phyloP scores from a whole-genome alignment of 2,113 vertebrate genomes.

The Psammodynastes pulverulentus region DNA sequence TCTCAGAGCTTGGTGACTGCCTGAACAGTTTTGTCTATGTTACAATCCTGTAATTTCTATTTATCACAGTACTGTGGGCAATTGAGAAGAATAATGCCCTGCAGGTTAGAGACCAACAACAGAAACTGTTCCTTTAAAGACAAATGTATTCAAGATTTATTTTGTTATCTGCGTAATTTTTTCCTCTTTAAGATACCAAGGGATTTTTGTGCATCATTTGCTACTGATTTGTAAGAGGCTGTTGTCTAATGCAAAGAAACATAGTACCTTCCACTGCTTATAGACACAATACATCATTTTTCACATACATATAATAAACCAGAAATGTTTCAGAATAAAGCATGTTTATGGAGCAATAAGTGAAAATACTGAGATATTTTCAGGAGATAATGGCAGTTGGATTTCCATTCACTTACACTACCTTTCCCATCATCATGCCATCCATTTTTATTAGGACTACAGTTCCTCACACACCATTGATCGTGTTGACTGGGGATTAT shows the following conservation, averaged over 20 bases:
- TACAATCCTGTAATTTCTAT: constrained; percentile 68
- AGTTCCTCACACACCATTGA: background rate
- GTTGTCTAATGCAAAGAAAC: constrained; percentile 59
- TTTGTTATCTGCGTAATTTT: constrained; percentile 71
- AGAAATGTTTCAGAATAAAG: constrained; percentile 41
- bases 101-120: constrained; percentile 72
- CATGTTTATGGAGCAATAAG: constrained; percentile 43
- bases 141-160: constrained; percentile 77
- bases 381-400: constrained; percentile 25
- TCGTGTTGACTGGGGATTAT: background rate
- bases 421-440: background rate
- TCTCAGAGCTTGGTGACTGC: constrained; percentile 61
- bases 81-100: constrained; percentile 74
- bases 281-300: constrained; percentile 57
- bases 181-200: constrained; percentile 66
- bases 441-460: background rate
- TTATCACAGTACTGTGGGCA: constrained; percentile 71
- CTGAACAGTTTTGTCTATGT: constrained; percentile 62
- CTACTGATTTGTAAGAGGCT: constrained; percentile 67
- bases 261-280: constrained; percentile 46
- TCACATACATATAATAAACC: constrained; percentile 35
- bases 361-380: constrained; percentile 48
- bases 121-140: constrained; percentile 70
- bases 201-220: constrained; percentile 71
- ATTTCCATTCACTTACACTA: background rate